Evolutionary conservation across 2,797 vertebrate species (phyloP).

Genomic region (Antrozous pallidus): DNA sequence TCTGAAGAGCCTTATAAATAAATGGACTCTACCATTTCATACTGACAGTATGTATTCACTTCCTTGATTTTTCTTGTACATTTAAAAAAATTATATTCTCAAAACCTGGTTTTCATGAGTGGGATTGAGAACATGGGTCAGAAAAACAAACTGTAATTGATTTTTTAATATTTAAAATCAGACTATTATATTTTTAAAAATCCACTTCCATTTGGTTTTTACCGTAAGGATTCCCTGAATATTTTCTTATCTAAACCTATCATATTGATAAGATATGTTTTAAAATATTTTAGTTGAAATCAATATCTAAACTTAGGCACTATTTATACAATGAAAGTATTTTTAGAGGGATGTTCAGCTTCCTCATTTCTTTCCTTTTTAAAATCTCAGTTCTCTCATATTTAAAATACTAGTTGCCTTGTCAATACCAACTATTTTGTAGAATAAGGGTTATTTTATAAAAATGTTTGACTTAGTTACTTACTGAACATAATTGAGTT

Average conservation of each 20-base stretch:
- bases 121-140: not conserved
- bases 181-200: not conserved
- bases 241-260: not conserved
- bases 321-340: not conserved
- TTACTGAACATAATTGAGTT: not conserved
- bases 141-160: not conserved
- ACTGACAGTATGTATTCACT: not conserved
- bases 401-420: not conserved
- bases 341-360: not conserved
- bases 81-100: not conserved
- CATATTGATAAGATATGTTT: not conserved
- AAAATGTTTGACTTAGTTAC: not conserved
- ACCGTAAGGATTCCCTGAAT: not conserved
- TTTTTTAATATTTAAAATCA: not conserved
- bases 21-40: not conserved
- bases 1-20: not conserved
- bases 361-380: not conserved
- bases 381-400: not conserved
- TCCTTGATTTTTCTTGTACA: not conserved
- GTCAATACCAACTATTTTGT: not conserved
- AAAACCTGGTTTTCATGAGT: not conserved
- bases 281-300: slow-evolving; percentile 1
- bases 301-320: not conserved
- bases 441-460: not conserved
- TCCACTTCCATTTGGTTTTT: not conserved